Evolutionary conservation across 1,140 invertebrate species (phyloP), one percentile per base, ranked within the genome.

Genomic region (Homarus americanus): DNA sequence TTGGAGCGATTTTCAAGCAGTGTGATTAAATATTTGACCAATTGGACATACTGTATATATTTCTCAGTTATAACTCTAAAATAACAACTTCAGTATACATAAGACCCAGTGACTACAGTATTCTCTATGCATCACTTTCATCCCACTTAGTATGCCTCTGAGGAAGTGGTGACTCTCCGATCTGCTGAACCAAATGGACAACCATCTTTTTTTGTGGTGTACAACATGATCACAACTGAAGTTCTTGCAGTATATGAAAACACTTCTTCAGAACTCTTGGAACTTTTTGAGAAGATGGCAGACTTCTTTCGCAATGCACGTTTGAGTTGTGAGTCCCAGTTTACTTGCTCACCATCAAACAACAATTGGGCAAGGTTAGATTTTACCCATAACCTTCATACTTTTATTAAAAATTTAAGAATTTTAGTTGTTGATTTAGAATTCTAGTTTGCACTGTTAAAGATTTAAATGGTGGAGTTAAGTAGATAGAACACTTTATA

Each of bases 301-400:
- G 98, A 99, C 95, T 96, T 96, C 93, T 99, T 99, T 95, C 96
- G 98, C 92, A 99, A 99, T 95, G 97, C 98, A 0, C 95, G 96
- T 93, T 95, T 98, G 49, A 96, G 97, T 93, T 96, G 96, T 28
- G 97, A 98, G 90, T 96, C 96, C 34, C 97, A 98, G 93, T 97
- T 97, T 73, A 97, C 97, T 36, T 99, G 98, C 93, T 98, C 98
- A 2, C 97, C 98, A 1, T 97, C 98, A 0, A 99, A 98, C 94
- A 99, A 98, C 94, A 96, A 97, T 87, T 97, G 97, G 95, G 97
- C 98, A 38, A 96, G 97, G 95, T 96, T 95, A 93, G 87, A 63
- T 41, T 58, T 15, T 7, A n/a, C n/a, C n/a, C n/a, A n/a, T n/a
- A n/a, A n/a, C n/a, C n/a, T n/a, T n/a, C n/a, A n/a, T n/a, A n/a